These are phyloP conservation scores for Diuraphis noxia DNA, from an alignment of 1,140 invertebrate genomes.

Conservation along the genomic window DNA sequence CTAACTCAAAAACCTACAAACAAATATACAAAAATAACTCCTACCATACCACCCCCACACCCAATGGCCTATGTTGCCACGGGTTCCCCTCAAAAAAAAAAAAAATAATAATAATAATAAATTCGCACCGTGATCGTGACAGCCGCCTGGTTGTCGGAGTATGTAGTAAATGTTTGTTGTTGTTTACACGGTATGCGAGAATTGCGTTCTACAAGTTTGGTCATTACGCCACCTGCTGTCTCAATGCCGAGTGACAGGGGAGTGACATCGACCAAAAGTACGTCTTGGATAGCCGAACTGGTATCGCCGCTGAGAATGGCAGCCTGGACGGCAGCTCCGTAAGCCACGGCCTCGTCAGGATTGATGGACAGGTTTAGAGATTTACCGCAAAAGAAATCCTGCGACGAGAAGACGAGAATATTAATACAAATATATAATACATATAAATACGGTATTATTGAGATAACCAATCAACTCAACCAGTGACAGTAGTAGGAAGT, in stretches of 20 bases:
- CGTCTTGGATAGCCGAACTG: conserved; percentile 65
- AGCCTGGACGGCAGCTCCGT: conserved; percentile 70
- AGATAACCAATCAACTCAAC: background rate
- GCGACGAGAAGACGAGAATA: background rate
- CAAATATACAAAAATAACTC: too few species aligned
- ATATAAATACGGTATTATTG: background rate
- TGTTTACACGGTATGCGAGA: conserved; percentile 65
- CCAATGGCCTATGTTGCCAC: too few species aligned
- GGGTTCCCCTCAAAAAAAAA: too few species aligned
- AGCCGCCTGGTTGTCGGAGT: conserved; percentile 70
- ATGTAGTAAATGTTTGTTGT: conserved; percentile 64
- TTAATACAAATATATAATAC: background rate
- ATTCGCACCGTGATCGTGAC: conserved; percentile 72
- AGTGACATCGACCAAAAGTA: conserved; percentile 65
- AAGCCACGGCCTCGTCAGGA: conserved; percentile 71
- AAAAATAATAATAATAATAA: too few species aligned
- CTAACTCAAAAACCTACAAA: too few species aligned
- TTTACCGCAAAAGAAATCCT: conserved; percentile 69
- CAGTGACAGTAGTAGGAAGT: background rate
- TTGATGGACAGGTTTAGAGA: conserved; percentile 70
- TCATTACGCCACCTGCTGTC: conserved; percentile 66
- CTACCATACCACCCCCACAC: too few species aligned
- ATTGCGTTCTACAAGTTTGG: conserved; percentile 65
- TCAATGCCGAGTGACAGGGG: conserved; percentile 66
- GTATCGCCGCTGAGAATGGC: conserved; percentile 67